phyloP scores from a whole-genome alignment of 30 jellyfish, hydroid and myxozoan species.

The Pseudorhiza aurosa region DNA sequence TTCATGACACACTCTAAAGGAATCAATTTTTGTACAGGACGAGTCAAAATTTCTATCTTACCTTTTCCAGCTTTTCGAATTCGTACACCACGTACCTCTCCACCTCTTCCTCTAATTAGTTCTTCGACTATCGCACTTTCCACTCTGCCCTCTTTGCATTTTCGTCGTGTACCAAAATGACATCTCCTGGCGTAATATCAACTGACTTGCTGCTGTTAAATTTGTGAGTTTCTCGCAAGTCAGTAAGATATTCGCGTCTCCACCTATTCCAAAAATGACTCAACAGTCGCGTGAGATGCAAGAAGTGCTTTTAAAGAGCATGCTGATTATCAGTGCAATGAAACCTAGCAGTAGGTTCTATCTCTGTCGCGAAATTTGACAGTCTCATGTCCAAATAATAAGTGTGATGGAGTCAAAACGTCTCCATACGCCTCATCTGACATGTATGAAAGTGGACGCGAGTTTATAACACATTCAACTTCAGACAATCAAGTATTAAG shows the following conservation, averaged over 20 bases:
- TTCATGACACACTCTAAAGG: constrained; percentile 53
- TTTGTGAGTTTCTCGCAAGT: constrained; percentile 4
- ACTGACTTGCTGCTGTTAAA: constrained; percentile 10
- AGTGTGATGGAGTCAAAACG: constrained; percentile 50
- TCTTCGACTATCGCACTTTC: constrained; percentile 45
- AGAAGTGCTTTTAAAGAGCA: constrained; percentile 5
- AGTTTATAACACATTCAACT: constrained; percentile 17
- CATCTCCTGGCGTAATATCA: constrained; percentile 24
- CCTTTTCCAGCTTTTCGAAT: constrained; percentile 45
- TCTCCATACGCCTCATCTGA: constrained; percentile 11
- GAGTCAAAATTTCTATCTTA: constrained; percentile 26
- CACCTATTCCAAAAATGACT: constrained; percentile 26
- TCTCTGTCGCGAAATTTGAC: too few species aligned
- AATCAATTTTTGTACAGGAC: constrained; percentile 46
- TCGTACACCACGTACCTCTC: constrained; percentile 37
- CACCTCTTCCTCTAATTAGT: constrained; percentile 37
- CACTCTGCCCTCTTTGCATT: constrained; percentile 16
- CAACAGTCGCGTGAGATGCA: constrained; percentile 1
- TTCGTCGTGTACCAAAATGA: constrained; percentile 20
- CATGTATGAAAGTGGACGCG: constrained; percentile 38
- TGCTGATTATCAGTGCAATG: background rate
- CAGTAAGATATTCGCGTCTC: constrained; percentile 11
- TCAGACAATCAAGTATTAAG: background rate
- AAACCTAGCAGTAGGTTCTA: too few species aligned
- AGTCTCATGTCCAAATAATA: constrained; percentile 37